Base-by-base conservation (phyloP, 2,797 vertebrate genomes). In the Denticeps clupeoides region DNA sequence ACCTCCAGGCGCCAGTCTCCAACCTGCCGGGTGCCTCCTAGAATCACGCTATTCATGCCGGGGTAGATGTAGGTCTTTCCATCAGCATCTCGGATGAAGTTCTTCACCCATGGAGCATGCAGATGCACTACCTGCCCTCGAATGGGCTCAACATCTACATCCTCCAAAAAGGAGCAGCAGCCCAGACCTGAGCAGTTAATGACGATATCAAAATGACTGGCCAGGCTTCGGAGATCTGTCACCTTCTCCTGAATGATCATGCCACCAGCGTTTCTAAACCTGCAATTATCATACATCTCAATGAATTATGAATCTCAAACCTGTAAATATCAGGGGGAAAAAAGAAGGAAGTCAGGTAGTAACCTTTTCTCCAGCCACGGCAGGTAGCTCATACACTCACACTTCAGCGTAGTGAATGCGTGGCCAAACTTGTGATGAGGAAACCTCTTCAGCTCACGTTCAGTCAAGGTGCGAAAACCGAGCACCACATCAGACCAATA, bases 171-270 rank as follows among this genome's bases (percentile, higher is more conserved):
- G 3, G 49, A 40, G 22, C 29, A 77, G 58, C 93, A 84, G 45
- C 89, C 88, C 9, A 94, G 70, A 33, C 92, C 91, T 0, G 87
- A 48, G 13, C 93, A 97, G 78, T 99, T 97, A 48, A 94, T 80
- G 1, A 95, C 67, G 0, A 93, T 1, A 19, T 95, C 77, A 1
- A 86, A 94, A 49, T 47, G 60, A 0, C 42, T 23, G n/a, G 63
- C 68, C 26, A 97, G 75, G 5, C 91, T 86, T 68, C 87, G 78
- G 3, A 97, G 29, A 50, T 79, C 74, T 61, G 65, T 41, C 13
- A 97, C 57, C 64, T 67, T 85, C 51, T 72, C 83, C 45, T 37
- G 59, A 53, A 70, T 63, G 2, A 89, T 56, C 45, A 60, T 64
- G 23, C 83, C 74, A 2, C 89, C 87, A 4, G 62, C 59, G 63